Percentiles rank a stretch among this genome's conserved stretches.
These are phyloP conservation scores for Leucophenga montana DNA, from an alignment of 2,888 invertebrate genomes.

Conservation along the genomic window DNA sequence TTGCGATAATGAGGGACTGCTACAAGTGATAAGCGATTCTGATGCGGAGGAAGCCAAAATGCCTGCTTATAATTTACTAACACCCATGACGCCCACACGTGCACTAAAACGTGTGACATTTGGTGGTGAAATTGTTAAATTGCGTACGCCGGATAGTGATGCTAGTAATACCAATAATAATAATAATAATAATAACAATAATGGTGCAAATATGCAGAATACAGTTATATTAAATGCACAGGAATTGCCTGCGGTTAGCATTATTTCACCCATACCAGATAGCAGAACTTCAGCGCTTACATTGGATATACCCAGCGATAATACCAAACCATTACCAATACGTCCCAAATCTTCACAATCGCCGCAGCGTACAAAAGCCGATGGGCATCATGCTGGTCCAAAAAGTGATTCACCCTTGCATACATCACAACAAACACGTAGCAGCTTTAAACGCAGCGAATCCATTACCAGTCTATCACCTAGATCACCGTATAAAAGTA, in stretches of 20 bases:
- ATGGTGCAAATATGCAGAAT: background rate
- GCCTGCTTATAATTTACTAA: conserved; percentile 37
- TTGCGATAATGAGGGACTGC: conserved; percentile 70
- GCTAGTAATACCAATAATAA: conserved; percentile 73
- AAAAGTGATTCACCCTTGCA: conserved; percentile 20
- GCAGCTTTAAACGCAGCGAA: conserved; percentile 16
- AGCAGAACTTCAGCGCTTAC: conserved; percentile 42
- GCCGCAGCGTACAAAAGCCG: conserved; percentile 7
- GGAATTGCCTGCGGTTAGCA: background rate
- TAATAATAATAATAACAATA: conserved; percentile 37
- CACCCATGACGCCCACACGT: conserved; percentile 72
- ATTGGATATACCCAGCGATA: conserved; percentile 71
- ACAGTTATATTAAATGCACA: conserved; percentile 21
- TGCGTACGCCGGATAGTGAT: conserved; percentile 89
- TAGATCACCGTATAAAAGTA: conserved; percentile 58
- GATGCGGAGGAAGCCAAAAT: conserved; percentile 54
- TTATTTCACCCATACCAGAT: conserved; percentile 8
- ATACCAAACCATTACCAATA: conserved; percentile 67
- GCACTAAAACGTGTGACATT: conserved; percentile 85
- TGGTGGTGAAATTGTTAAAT: conserved; percentile 89
- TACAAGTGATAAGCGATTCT: conserved; percentile 78
- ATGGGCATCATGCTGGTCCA: background rate
- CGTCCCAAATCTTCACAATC: conserved; percentile 36
- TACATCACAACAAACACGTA: conserved; percentile 12
- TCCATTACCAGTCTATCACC: conserved; percentile 54